Evolutionary conservation across 2,797 vertebrate genomes (phyloP), one percentile per base, ranked within the genome.

Genomic region (Sebastes trivittatus): DNA sequence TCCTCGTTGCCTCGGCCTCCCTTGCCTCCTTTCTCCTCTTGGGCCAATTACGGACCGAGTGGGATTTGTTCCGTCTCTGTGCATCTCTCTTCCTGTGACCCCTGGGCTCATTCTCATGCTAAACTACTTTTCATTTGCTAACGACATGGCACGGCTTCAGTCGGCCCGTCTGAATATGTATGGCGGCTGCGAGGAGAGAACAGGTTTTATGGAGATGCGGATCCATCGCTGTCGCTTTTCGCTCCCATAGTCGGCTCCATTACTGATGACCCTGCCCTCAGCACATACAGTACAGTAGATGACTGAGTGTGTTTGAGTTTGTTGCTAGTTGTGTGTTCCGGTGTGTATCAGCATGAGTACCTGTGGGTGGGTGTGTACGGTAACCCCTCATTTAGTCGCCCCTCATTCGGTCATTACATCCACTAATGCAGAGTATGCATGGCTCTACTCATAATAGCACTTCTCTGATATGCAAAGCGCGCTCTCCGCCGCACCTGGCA

Each of bases 381-480:
- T 88, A 89, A 93, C 87, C 88, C 79, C 82, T 89, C 87, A 85
- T 93, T 92, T 87, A 87, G 85, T 92, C 62, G 76, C 83, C 84
- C 89, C 90, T 90, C 90, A 89, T 93, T 93, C 85, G 85, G 94
- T 94, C 91, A 94, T 95, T 94, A 94, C 63, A 73, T 84, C 76
- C 83, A 85, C 91, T 90, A 93, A 95, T 93, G 86, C 86, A 87
- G 91, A 82, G 85, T 74, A 84, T 78, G 85, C 86, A 82, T 87
- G 85, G 91, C 81, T 92, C 87, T 86, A 88, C 88, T 91, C 87
- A 91, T 92, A 93, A 93, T 87, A 86, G 89, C 88, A 76, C 89
- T 86, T 93, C 92, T 96, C 93, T 96, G 95, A 95, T 95, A 95
- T 96, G 95, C 92, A 93, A 96, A 96, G 88, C 56, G 64, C 88